These are phyloP conservation scores for Teleogryllus occipitalis DNA, from an alignment of 1,140 invertebrate species.

Conservation along the genomic window DNA sequence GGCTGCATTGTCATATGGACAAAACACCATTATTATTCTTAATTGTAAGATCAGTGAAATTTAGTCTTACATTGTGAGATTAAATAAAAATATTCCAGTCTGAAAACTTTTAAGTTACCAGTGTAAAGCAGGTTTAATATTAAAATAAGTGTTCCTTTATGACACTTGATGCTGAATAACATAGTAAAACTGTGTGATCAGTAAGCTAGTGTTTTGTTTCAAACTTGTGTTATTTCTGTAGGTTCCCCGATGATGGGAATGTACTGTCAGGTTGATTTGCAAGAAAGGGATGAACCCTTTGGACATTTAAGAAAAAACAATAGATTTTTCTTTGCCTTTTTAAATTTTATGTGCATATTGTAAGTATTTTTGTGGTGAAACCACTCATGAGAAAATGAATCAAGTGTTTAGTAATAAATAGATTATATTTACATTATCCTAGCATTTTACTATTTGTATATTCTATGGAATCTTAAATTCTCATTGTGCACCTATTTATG, in stretches of 20 bases:
- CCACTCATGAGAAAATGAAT: constrained; percentile 7
- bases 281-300: constrained; percentile 22
- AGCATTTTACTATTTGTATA: background rate
- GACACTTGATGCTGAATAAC: constrained; percentile 10
- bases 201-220: constrained; percentile 11
- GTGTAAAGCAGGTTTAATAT: constrained; percentile 14
- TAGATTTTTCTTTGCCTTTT: constrained; percentile 11
- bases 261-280: background rate
- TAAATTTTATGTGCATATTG: background rate
- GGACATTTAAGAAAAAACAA: background rate
- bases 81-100: background rate
- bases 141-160: constrained; percentile 14
- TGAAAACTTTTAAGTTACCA: constrained; percentile 16
- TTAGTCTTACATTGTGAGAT: background rate
- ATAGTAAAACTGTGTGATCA: constrained; percentile 12
- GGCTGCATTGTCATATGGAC: background rate
- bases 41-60: background rate
- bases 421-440: background rate
- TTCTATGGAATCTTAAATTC: constrained; percentile 6
- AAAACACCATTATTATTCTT: background rate
- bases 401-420: constrained; percentile 6
- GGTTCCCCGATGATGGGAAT: constrained; percentile 6
- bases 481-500: background rate
- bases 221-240: constrained; percentile 9
- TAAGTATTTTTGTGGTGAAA: constrained; percentile 7